Base-by-base conservation (phyloP, 1,140 invertebrate species). In the Diorhabda elongata region DNA sequence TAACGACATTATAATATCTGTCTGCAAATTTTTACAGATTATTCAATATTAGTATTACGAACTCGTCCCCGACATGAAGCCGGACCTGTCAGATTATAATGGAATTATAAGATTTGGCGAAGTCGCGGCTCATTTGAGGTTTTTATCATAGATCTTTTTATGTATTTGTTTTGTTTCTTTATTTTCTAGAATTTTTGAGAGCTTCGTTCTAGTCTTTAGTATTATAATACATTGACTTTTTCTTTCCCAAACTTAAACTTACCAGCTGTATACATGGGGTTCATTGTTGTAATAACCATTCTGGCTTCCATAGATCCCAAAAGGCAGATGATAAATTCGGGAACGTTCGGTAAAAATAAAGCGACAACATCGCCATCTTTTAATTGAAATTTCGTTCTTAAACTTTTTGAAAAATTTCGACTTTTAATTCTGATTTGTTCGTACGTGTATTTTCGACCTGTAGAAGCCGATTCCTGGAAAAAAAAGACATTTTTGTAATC, bases 261-360 rank as follows among this genome's bases (percentile, higher is more conserved):
- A 95, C 94, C 88, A 75, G 87, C 71, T 4, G 91, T 95, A 75
- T 94, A 96, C 52, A 88, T 78, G 2, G 92, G 91, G 83, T 95
- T 96, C 0, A 92, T 83, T 1, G 92, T 89, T 5, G 92, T 93
- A 4, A 91, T 85, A 5, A 88, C 75, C 0, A 90, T 83, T 0
- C 92, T 93, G 41, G 90, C 88, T 72, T 89, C 85, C 2, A 91
- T 76, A 61, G 85, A 84, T 2, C 91, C 93, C 45, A 92, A 77
- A 9, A 87, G 77, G 3, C 87, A 84, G 4, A 92, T 85, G 1
- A 88, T 81, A 78, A 86, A 92, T 79, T 96, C 92, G 0, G 92
- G 92, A n/a, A 87, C 78, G 81, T 96, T 96, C 3, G 90, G 88
- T 65, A 92, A 74, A 69, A 92, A 84, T 4, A 95, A 67, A 5